Conservation (phyloP, 2,797 vertebrate species). For the Podargus strigoides region DNA sequence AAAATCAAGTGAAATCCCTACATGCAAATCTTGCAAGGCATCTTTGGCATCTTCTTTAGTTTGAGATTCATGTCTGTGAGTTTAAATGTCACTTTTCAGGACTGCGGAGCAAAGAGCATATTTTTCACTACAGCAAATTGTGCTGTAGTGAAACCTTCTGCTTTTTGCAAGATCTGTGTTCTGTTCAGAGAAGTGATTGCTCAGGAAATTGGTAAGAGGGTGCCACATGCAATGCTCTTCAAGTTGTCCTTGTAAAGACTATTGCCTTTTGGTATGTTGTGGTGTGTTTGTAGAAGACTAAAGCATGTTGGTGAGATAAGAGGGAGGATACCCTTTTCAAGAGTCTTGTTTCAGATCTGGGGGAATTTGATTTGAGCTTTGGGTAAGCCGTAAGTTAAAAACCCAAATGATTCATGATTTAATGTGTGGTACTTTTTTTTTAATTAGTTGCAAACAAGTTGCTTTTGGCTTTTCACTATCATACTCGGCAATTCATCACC, state of each 20-base stretch:
- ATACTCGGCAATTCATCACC: background rate
- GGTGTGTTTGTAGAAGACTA: background rate
- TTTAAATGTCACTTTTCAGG: background rate
- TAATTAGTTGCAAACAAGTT: background rate
- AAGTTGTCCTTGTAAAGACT: background rate
- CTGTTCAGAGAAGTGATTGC: background rate
- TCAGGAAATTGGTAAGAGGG: background rate
- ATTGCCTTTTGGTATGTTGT: background rate
- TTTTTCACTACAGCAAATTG: too few relatives aligned
- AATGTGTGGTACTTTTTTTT: background rate
- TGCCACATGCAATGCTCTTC: background rate
- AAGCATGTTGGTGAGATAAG: background rate
- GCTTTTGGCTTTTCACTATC: background rate
- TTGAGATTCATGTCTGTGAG: background rate
- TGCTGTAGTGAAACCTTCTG: background rate
- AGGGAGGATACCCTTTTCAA: background rate
- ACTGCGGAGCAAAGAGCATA: background rate
- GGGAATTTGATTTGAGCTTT: background rate
- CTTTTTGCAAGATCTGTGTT: background rate
- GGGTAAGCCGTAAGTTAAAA: background rate
- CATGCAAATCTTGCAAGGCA: background rate
- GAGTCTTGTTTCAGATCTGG: background rate
- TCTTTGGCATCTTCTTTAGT: background rate
- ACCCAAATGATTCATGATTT: background rate
- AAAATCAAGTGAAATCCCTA: background rate